Evolutionary conservation across 2,797 vertebrate genomes (phyloP).

Genomic region (Mycteria americana): DNA sequence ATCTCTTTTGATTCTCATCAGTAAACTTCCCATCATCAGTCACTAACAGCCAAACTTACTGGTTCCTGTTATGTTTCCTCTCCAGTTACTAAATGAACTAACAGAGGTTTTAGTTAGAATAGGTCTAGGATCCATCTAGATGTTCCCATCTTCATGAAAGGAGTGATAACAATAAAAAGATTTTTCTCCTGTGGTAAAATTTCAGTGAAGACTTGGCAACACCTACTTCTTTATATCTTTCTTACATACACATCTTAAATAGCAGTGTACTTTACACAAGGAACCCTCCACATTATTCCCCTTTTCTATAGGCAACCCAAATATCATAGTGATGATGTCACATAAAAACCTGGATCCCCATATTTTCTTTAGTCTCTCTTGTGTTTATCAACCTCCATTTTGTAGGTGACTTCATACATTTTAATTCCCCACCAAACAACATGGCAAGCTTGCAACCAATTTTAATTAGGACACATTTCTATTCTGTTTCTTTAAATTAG

Average conservation of each 20-base stretch:
- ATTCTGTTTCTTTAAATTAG: not conserved
- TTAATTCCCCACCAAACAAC: not conserved
- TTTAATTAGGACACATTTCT: not conserved
- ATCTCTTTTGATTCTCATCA: not conserved
- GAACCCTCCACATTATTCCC: not conserved
- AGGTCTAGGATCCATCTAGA: not conserved
- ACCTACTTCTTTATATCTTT: not conserved
- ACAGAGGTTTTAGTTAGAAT: not conserved
- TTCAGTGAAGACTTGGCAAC: not conserved
- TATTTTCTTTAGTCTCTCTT: not conserved
- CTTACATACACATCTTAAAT: not conserved
- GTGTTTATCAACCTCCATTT: not conserved
- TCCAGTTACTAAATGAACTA: not conserved
- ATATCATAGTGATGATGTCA: not conserved
- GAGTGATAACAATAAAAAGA: not conserved
- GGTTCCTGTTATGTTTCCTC: not conserved
- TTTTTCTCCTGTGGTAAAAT: not conserved
- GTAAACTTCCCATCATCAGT: not conserved
- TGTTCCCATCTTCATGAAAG: not conserved
- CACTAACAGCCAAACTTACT: not conserved
- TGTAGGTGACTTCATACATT: not conserved
- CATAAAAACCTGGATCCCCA: not conserved
- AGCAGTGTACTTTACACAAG: not conserved
- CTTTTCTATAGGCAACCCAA: not conserved
- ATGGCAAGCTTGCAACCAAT: not conserved